These are phyloP conservation scores for Drosophila equinoxialis DNA, from an alignment of 1,140 invertebrate species.

Conservation along the genomic window DNA sequence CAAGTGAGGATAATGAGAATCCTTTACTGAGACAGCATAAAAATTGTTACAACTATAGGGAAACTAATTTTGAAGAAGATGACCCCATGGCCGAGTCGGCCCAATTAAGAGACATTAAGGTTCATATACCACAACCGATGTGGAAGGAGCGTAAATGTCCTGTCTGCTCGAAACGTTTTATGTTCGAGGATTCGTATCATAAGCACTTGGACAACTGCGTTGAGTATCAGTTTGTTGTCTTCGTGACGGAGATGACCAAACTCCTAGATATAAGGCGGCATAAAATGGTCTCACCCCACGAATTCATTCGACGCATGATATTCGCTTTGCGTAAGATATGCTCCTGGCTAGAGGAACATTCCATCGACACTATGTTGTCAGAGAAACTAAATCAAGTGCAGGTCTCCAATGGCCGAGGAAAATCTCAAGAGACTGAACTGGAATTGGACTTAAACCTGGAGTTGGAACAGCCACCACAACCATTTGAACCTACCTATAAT, in stretches of 20 bases:
- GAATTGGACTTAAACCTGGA: constrained; percentile 14
- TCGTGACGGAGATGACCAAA: constrained; percentile 60
- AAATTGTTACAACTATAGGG: constrained; percentile 73
- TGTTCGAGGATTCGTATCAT: constrained; percentile 77
- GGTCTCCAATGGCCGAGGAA: constrained; percentile 42
- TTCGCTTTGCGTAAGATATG: constrained; percentile 75
- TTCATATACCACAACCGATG: constrained; percentile 74
- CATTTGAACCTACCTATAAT: constrained; percentile 18
- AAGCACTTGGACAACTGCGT: constrained; percentile 72
- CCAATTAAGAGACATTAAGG: constrained; percentile 66
- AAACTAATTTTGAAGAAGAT: constrained; percentile 81
- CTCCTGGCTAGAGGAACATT: constrained; percentile 75
- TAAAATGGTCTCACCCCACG: constrained; percentile 77
- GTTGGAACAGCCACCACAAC: constrained; percentile 5
- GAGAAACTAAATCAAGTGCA: constrained; percentile 64
- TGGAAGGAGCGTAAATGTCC: constrained; percentile 80
- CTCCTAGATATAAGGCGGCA: constrained; percentile 63
- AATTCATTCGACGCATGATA: constrained; percentile 78
- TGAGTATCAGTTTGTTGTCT: constrained; percentile 67
- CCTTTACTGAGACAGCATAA: constrained; percentile 57
- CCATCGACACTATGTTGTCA: constrained; percentile 48
- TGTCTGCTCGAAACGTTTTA: constrained; percentile 74
- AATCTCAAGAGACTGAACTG: constrained; percentile 11
- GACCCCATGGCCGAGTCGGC: constrained; percentile 75
- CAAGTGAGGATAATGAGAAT: constrained; percentile 70